These are phyloP conservation scores for Phasia obesa DNA, from an alignment of 2,888 invertebrate genomes.

Conservation along the genomic window DNA sequence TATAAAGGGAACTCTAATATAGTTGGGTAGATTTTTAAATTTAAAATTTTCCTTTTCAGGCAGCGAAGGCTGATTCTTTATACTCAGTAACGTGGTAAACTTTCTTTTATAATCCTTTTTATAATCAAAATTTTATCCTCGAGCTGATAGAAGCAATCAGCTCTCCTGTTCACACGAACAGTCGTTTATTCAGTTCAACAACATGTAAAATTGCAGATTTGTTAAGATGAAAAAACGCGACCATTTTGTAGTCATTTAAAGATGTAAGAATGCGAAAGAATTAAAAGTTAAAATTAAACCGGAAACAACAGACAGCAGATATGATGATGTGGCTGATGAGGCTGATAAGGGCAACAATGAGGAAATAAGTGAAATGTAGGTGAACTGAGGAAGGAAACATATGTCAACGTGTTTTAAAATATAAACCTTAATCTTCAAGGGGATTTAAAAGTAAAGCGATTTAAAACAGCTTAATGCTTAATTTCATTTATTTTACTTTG, in stretches of 20 bases:
- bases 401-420: background rate
- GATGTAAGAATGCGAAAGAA: background rate
- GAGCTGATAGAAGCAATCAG: slow-evolving; percentile 24
- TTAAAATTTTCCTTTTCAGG: background rate
- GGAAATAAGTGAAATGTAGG: background rate
- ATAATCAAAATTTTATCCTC: slow-evolving; percentile 19
- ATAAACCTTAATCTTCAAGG: background rate
- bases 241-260: slow-evolving; percentile 28
- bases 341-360: slow-evolving; percentile 1
- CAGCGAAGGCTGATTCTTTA: background rate
- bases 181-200: slow-evolving; percentile 6
- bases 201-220: slow-evolving; percentile 28
- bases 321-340: background rate
- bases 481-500: too few relatives aligned
- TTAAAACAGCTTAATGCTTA: too few relatives aligned
- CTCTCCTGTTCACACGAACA: background rate
- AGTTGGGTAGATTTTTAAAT: background rate
- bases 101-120: background rate
- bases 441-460: too few relatives aligned
- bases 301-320: slow-evolving; percentile 1
- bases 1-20: too few relatives aligned
- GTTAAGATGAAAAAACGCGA: slow-evolving; percentile 37
- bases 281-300: background rate
- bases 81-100: too few relatives aligned
- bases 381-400: background rate